Base-by-base conservation (phyloP, 1,140 invertebrate species). In the Scaptomyza montana region DNA sequence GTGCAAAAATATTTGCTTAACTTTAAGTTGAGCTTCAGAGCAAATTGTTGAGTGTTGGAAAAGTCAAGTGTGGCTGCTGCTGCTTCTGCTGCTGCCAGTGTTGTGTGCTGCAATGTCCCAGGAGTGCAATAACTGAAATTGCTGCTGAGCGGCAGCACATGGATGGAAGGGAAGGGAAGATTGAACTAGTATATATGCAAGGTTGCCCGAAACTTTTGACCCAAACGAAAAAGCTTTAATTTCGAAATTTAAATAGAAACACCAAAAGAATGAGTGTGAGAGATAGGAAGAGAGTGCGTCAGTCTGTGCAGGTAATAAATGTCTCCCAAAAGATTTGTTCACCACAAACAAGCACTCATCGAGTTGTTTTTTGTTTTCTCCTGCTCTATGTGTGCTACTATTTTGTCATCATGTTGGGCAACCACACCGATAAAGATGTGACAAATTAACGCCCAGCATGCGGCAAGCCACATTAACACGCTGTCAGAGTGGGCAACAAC, bases 391-490 rank as follows among this genome's bases (percentile, higher is more conserved):
- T n/a, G n/a, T n/a, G n/a, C n/a, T n/a, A 33, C 16, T 66, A 57
- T 66, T 66, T 73, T 60, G 55, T 60, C 64, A 54, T 72, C 64
- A 51, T 59, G 28, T 66, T 68, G 64, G 55, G 50, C 66, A 70
- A 51, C 54, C 53, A 9, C 30, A 63, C 21, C 66, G 70, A 70
- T 55, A 46, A 73, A 77, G 80, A 84, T 79, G 80, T 87, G 82
- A 89, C 82, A 87, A 87, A 87, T 87, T 87, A 87, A 82, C 68
- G 54, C 84, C 21, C 79, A 55, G 73, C 84, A 60, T 56, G 73
- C 39, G 55, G 41, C 41, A 41, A 4, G 21, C 21, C 21, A 25
- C 21, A 25, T 25, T 25, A 25, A 25, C 21, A 25, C 21, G 21
- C 21, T 25, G 21, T 25, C 21, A 6, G 68, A 41, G 68, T 51